Evolutionary conservation across 1,140 invertebrate species (phyloP).

Genomic region (Drosophila repleta): DNA sequence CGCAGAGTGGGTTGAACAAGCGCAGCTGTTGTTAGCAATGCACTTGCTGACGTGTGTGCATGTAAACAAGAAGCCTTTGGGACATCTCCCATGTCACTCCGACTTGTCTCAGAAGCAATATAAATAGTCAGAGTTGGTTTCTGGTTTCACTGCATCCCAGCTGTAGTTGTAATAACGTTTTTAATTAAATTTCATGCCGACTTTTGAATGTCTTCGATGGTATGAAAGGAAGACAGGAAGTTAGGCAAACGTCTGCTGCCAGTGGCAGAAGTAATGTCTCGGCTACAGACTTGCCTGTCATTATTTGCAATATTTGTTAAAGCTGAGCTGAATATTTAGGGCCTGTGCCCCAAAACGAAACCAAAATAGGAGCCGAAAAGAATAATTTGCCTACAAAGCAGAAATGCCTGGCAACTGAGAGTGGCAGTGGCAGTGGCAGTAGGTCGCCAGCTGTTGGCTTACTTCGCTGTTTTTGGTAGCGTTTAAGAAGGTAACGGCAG

Average conservation of each 20-base stretch:
- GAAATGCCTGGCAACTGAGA: constrained; percentile 42
- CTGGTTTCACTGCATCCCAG: constrained; percentile 29
- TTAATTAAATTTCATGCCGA: constrained; percentile 81
- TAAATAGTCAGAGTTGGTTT: constrained; percentile 26
- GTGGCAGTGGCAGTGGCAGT: not conserved
- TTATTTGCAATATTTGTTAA: constrained; percentile 73
- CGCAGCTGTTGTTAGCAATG: no score
- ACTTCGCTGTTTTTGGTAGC: not conserved
- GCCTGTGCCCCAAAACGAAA: constrained; percentile 42
- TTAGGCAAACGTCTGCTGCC: constrained; percentile 6
- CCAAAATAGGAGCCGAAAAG: no score
- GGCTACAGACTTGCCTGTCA: constrained; percentile 46
- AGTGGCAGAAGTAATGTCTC: constrained; percentile 2
- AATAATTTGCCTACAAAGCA: constrained; percentile 64
- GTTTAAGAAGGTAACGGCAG: not conserved
- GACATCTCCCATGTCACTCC: no score
- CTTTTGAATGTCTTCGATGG: constrained; percentile 54
- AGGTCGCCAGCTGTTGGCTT: constrained; percentile 4
- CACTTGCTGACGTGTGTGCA: no score
- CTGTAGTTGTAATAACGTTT: constrained; percentile 76
- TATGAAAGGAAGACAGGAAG: no score
- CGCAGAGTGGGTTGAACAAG: no score
- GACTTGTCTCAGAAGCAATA: not conserved
- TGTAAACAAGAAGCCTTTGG: no score
- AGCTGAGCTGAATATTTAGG: constrained; percentile 63